Evolutionary conservation across 1,140 invertebrate species (phyloP).

Genomic region (Drosophila kikkawai): DNA sequence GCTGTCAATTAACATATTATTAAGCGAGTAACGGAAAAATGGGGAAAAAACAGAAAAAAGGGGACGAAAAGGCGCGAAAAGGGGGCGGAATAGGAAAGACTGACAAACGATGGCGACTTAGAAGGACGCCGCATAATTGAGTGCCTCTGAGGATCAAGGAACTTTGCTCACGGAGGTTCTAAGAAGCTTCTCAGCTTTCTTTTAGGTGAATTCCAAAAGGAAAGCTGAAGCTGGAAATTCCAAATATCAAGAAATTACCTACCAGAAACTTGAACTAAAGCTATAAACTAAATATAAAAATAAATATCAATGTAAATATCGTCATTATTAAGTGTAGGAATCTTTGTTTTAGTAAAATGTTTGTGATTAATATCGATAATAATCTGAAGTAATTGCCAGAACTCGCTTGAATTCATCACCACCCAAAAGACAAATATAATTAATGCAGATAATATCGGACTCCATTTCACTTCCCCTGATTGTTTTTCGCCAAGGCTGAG

Average conservation of each 20-base stretch:
- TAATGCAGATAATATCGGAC: conserved; percentile 45
- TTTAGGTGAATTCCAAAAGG: neutral
- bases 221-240: too few relatives aligned
- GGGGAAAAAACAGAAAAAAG: neutral
- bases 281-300: too few relatives aligned
- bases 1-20: conserved; percentile 66
- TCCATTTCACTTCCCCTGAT: neutral
- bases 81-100: too few relatives aligned
- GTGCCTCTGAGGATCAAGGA: neutral
- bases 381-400: neutral
- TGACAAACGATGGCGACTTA: conserved; percentile 35
- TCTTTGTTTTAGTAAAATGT: neutral
- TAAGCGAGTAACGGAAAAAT: conserved; percentile 29
- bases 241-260: too few relatives aligned
- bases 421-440: conserved; percentile 20
- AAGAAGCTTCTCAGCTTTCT: too few relatives aligned
- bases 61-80: neutral
- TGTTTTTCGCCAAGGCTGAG: conserved; percentile 35
- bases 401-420: neutral
- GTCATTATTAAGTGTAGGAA: neutral
- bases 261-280: too few relatives aligned
- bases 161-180: neutral
- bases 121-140: conserved; percentile 29
- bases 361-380: neutral
- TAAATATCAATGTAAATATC: neutral